A percentile compares a stretch with the other conserved stretches of the same genome.
phyloP scores from a whole-genome alignment of 53 echinoderm and acorn worm species.

The Holothuria scabra region DNA sequence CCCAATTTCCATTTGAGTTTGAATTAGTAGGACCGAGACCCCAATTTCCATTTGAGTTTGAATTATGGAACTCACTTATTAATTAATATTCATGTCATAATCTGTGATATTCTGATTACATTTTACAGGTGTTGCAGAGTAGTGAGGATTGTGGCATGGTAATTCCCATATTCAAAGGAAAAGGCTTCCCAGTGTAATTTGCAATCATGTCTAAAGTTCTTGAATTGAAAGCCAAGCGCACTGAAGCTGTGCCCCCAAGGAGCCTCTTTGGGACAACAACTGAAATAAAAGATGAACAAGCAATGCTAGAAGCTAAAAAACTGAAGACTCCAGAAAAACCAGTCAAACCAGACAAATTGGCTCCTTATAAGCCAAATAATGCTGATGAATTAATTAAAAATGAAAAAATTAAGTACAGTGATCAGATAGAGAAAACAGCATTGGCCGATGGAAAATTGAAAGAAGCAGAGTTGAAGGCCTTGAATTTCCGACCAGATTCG shows the following conservation, averaged over 20 bases:
- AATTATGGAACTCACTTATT: no score
- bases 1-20: no score
- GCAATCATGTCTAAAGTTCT: constrained; percentile 22
- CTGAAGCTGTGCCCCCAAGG: constrained; percentile 85
- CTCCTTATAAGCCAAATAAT: constrained; percentile 59
- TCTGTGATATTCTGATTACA: no score
- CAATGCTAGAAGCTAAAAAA: constrained; percentile 45
- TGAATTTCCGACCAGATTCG: constrained; percentile 75
- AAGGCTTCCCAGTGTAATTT: neutral
- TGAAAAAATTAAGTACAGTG: constrained; percentile 52
- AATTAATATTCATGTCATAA: no score
- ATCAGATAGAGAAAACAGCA: constrained; percentile 66
- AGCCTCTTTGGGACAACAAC: constrained; percentile 86
- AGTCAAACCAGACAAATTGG: constrained; percentile 74
- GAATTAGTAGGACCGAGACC: no score
- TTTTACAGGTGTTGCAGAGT: no score
- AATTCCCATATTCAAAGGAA: no score
- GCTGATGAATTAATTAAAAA: constrained; percentile 58
- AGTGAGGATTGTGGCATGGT: no score
- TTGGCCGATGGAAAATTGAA: constrained; percentile 68
- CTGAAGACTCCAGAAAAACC: constrained; percentile 51
- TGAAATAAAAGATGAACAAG: constrained; percentile 80
- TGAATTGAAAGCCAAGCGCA: constrained; percentile 79
- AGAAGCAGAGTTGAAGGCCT: constrained; percentile 61
- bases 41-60: no score